phyloP scores from a whole-genome alignment of 2,797 vertebrate species.

The Cirrhinus molitorella region DNA sequence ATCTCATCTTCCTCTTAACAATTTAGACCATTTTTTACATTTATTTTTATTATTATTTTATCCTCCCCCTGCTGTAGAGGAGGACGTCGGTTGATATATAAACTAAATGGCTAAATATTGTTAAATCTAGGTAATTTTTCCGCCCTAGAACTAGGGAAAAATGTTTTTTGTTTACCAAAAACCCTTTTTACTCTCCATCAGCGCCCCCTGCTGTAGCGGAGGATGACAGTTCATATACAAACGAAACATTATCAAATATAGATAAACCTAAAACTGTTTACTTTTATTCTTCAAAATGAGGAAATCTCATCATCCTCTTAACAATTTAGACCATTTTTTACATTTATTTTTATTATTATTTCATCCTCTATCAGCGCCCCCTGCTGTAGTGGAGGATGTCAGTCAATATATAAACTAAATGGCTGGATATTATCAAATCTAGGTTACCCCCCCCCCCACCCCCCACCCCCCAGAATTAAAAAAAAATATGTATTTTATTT shows the following conservation, averaged over 20 bases:
- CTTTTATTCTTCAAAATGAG: slow-evolving; percentile 3
- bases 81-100: neutral
- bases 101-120: neutral
- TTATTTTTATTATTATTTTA: too few species aligned
- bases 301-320: neutral
- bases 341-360: neutral
- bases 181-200: too few species aligned
- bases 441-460: too few species aligned
- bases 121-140: neutral
- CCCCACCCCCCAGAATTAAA: neutral
- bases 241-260: too few species aligned
- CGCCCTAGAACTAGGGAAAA: too few species aligned
- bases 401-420: neutral
- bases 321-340: neutral
- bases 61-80: neutral
- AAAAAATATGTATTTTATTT: neutral
- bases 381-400: neutral
- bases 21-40: neutral
- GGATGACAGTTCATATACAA: too few species aligned
- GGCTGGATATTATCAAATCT: neutral
- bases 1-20: too few species aligned
- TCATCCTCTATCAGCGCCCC: neutral
- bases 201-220: too few species aligned
- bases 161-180: too few species aligned
- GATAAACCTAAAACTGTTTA: too few species aligned